Evolutionary conservation across 2,113 vertebrate species (phyloP), one percentile per base, ranked within the genome.

Genomic region (Garra rufa): DNA sequence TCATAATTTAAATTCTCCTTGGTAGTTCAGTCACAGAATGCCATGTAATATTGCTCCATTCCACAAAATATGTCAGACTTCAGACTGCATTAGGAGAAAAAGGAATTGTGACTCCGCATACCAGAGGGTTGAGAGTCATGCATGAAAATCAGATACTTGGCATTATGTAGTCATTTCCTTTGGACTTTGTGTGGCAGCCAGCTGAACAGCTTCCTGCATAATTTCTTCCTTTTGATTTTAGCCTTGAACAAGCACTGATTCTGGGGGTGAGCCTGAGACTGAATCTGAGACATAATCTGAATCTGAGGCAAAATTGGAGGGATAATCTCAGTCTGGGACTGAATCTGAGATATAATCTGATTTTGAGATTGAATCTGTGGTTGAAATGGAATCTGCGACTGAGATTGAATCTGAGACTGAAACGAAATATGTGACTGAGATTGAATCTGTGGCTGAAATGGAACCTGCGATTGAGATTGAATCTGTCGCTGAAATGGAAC

Each of bases 211-310:
- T 90, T 92, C 88, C 92, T 93, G 90, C 90, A 94, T 69, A 94
- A 83, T 85, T 93, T 94, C 91, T 94, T 93, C 88, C 93, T 92
- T 87, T 92, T 94, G 50, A 90, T 80, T 88, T 92, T 93, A 52
- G 90, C 90, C 88, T 90, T 94, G 83, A 85, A 70, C 9, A 55
- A 21, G 30, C 46, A 52, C 7, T 70, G 80, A 26, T 55, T 82
- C 21, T 52, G 41, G 10, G 15, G 34, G n/a, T 44, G 41, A 65
- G 24, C 2, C 4, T 80, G 52, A 30, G 52, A 19, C 59, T 80
- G 77, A 67, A 26, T 43, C 11, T 44, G 76, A 15, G 52, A 55
- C 38, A 43, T 52, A 26, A 52, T 76, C 24, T 52, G 73, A 17
- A 34, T 69, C 7, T 14, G 73, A 30, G 73, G n/a, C 44, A 17